phyloP scores from a whole-genome alignment of 2,797 vertebrate species.

The Melanotaenia maccullochi region DNA sequence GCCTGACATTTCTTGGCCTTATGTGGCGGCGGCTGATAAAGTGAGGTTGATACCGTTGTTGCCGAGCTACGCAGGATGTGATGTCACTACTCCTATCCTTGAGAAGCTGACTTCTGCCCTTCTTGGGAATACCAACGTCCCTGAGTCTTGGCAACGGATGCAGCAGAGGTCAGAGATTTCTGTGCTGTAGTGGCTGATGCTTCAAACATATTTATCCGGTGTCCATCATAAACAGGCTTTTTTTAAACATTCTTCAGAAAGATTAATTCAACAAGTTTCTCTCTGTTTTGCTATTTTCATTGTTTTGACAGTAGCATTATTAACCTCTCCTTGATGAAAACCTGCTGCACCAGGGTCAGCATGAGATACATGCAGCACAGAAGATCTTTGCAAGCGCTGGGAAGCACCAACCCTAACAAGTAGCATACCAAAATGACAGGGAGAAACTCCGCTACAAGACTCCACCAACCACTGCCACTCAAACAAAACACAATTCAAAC shows the following conservation, averaged over 20 bases:
- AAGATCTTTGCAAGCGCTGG: too few relatives aligned
- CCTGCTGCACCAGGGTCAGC: too few relatives aligned
- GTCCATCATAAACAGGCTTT: neutral
- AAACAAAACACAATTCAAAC: too few relatives aligned
- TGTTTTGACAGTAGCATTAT: neutral
- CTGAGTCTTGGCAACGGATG: neutral
- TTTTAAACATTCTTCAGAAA: neutral
- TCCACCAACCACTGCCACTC: too few relatives aligned
- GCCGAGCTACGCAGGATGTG: conserved; percentile 51
- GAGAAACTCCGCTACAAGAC: too few relatives aligned
- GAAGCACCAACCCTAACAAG: too few relatives aligned
- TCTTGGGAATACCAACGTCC: neutral
- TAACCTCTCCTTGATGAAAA: too few relatives aligned
- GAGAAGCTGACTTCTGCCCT: conserved; percentile 20
- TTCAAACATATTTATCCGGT: neutral
- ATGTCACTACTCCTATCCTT: conserved; percentile 38
- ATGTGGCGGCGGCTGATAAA: conserved; percentile 43
- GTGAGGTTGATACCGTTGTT: conserved; percentile 31
- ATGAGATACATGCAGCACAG: too few relatives aligned
- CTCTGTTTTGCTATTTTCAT: neutral
- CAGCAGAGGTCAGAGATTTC: neutral
- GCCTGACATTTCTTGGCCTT: conserved; percentile 45
- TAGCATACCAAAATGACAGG: too few relatives aligned
- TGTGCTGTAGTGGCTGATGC: neutral
- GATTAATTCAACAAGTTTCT: neutral